Evolutionary conservation across 2,888 invertebrate species (phyloP), one percentile per base, ranked within the genome.

Genomic region (Scaeva pyrastri): DNA sequence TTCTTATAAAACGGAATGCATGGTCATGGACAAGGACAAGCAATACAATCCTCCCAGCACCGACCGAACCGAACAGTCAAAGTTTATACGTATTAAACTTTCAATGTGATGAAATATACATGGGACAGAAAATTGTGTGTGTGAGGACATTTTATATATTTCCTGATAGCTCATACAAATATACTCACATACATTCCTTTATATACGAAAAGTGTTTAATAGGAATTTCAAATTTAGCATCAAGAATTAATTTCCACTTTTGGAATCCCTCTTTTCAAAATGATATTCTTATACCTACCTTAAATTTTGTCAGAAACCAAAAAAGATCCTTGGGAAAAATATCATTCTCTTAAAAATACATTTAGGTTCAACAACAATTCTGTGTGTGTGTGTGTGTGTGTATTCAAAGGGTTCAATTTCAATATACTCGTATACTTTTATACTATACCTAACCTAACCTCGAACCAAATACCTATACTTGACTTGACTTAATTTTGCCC

Each of bases 51-150:
- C n/a, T 31, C 31, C 3, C 12, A 12, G 21, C 21, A 50, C 3
- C n/a, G n/a, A n/a, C n/a, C n/a, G n/a, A n/a, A 14, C 58, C 23
- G 41, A 21, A 26, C 23, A 16, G 12, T 36, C 36, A 66, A 16
- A 36, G 48, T 66, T 66, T 36, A n/a, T 66, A n/a, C n/a, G n/a
- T n/a, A 50, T 26, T 50, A 50, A 66, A 66, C 36, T 66, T 66
- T n/a, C 36, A 50, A n/a, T 14, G 14, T 10, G 10, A 26, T 43
- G 23, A 31, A 31, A 31, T 31, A 31, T 5, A 31, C 31, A 31
- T 31, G 8, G 5, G 6, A 23, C 6, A 12, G 26, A 2, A 19
- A 19, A 21, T 39, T 39, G 39, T 56, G 43, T 43, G 60, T 23
- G 12, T 21, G 0, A 7, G 5, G 8, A 21, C 21, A 14, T 21